These are phyloP conservation scores for Acronicta alni DNA, from an alignment of 2,888 invertebrate species.

Conservation along the genomic window DNA sequence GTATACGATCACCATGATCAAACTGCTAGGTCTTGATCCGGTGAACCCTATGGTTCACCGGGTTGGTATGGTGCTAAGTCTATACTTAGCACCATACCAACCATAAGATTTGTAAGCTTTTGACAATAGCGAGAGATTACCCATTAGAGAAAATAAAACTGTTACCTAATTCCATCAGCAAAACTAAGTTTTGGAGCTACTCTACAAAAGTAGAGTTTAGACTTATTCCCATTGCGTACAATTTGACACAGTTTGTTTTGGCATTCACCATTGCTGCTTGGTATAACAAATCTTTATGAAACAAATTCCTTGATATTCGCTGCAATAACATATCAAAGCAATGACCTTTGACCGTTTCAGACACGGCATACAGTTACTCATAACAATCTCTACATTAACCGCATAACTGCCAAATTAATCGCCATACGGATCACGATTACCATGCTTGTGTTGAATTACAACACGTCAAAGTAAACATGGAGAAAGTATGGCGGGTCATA, in stretches of 20 bases:
- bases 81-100: no score
- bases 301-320: slow-evolving; percentile 22
- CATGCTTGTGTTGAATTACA: slow-evolving; percentile 68
- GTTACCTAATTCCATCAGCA: no score
- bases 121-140: no score
- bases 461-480: slow-evolving; percentile 69
- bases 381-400: slow-evolving; percentile 65
- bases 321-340: slow-evolving; percentile 34
- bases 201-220: neutral
- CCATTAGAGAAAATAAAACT: no score
- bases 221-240: neutral
- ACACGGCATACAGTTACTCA: slow-evolving; percentile 40
- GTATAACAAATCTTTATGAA: slow-evolving; percentile 19
- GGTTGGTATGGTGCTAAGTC: no score
- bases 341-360: slow-evolving; percentile 43
- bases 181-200: no score
- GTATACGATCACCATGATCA: no score
- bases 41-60: no score
- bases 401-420: slow-evolving; percentile 66
- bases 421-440: slow-evolving; percentile 74
- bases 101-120: no score
- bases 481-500: slow-evolving; percentile 69
- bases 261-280: neutral
- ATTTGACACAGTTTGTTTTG: neutral
- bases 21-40: no score